These are phyloP conservation scores for Oreochromis niloticus DNA, from an alignment of 2,113 vertebrate genomes.

Conservation along the genomic window DNA sequence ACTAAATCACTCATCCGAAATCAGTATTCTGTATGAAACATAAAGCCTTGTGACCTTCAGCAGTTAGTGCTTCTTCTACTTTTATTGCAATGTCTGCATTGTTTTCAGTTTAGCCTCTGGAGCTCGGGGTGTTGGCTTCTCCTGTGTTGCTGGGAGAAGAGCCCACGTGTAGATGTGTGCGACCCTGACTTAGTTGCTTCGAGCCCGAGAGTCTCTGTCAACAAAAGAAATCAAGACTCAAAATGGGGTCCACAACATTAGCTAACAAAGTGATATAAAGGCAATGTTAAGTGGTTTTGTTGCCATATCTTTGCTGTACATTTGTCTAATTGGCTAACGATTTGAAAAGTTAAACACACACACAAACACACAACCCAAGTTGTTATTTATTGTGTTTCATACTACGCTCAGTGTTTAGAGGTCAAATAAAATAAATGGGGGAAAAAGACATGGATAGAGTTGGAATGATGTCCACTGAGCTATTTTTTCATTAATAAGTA, in stretches of 20 bases:
- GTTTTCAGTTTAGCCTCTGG: neutral
- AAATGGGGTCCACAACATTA: neutral
- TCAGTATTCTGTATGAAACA: slow-evolving; percentile 6
- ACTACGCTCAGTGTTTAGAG: neutral
- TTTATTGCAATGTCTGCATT: neutral
- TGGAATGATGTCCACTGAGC: neutral
- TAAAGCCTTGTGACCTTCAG: slow-evolving; percentile 37
- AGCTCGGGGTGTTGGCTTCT: slow-evolving; percentile 11
- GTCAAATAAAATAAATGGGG: neutral
- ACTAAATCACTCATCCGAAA: slow-evolving; percentile 7
- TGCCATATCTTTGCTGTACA: neutral
- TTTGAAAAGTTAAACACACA: neutral
- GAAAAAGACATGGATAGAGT: neutral
- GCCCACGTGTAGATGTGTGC: neutral
- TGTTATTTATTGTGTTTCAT: neutral
- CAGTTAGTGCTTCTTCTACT: slow-evolving; percentile 5
- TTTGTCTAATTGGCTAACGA: neutral
- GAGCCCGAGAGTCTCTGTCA: neutral
- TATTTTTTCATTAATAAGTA: neutral
- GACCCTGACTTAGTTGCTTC: neutral
- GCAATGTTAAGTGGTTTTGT: neutral
- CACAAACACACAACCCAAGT: neutral
- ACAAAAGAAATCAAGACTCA: slow-evolving; percentile 1
- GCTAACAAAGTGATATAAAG: neutral
- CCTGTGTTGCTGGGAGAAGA: neutral